These are phyloP conservation scores for Penaeus monodon DNA, from an alignment of 2,888 invertebrate species.

Conservation along the genomic window DNA sequence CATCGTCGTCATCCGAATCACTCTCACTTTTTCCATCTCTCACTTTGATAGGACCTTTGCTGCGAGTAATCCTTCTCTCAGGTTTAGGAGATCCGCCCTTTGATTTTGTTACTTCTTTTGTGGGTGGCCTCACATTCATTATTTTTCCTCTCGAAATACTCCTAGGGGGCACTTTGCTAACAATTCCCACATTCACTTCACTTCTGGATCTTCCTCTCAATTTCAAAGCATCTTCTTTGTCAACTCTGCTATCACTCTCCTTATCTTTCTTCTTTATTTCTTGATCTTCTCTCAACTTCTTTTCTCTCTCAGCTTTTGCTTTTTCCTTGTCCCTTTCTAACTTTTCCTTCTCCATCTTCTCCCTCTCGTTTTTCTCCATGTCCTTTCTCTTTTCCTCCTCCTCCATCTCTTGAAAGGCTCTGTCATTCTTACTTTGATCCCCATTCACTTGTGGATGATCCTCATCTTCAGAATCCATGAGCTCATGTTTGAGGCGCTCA, in stretches of 20 bases:
- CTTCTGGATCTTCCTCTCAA: conserved; percentile 2
- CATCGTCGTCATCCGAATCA: conserved; percentile 13
- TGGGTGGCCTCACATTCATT: conserved; percentile 49
- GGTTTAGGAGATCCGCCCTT: background rate
- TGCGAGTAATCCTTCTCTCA: conserved; percentile 30
- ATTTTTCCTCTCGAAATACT: conserved; percentile 40
- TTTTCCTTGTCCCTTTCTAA: conserved; percentile 16
- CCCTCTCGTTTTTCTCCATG: conserved; percentile 30
- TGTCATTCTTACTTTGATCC: conserved; percentile 14
- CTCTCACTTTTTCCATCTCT: conserved; percentile 40
- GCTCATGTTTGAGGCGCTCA: conserved; percentile 49
- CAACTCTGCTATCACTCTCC: conserved; percentile 32
- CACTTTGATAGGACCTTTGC: conserved; percentile 21
- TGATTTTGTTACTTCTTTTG: conserved; percentile 2
- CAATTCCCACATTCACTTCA: background rate
- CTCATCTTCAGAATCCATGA: conserved; percentile 37
- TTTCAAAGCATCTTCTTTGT: conserved; percentile 33
- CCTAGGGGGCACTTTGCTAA: conserved; percentile 14
- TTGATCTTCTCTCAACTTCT: background rate
- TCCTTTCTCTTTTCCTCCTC: conserved; percentile 22
- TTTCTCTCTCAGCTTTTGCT: conserved; percentile 25
- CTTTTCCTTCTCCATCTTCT: background rate
- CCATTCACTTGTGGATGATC: conserved; percentile 5
- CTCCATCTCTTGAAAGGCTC: conserved; percentile 7
- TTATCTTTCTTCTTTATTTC: conserved; percentile 8